Conservation (phyloP, 1,140 invertebrate species). For the Euglossa dilemma region DNA sequence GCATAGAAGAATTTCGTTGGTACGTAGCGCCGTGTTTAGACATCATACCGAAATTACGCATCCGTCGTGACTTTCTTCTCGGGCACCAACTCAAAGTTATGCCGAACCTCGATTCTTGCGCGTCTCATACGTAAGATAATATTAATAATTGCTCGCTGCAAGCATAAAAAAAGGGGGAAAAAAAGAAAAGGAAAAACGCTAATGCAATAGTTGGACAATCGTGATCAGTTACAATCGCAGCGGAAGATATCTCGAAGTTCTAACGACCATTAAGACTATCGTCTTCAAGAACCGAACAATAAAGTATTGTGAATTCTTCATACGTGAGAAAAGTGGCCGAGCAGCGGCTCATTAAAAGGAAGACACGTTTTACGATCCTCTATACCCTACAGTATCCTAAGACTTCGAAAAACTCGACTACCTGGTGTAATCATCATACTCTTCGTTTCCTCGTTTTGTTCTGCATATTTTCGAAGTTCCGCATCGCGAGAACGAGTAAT, state of each 20-base stretch:
- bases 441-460: conserved; percentile 3
- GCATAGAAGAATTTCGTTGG: conserved; percentile 40
- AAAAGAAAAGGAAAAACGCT: neutral
- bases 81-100: neutral
- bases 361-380: conserved; percentile 15
- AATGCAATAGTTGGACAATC: neutral
- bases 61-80: neutral
- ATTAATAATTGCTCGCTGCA: neutral
- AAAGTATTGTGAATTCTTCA: conserved; percentile 18
- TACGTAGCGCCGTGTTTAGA: conserved; percentile 22
- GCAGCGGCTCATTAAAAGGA: conserved; percentile 20
- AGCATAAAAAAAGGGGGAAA: too few relatives aligned
- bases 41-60: neutral
- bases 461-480: neutral
- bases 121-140: neutral
- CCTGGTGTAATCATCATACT: neutral
- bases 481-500: too few relatives aligned
- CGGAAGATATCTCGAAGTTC: neutral
- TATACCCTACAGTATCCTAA: conserved; percentile 3
- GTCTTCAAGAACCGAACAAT: conserved; percentile 2
- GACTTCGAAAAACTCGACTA: neutral
- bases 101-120: too few relatives aligned
- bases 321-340: conserved; percentile 20
- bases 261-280: neutral
- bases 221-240: neutral